phyloP scores from a whole-genome alignment of 2,113 vertebrate genomes.

The Toxotes chatareus region DNA sequence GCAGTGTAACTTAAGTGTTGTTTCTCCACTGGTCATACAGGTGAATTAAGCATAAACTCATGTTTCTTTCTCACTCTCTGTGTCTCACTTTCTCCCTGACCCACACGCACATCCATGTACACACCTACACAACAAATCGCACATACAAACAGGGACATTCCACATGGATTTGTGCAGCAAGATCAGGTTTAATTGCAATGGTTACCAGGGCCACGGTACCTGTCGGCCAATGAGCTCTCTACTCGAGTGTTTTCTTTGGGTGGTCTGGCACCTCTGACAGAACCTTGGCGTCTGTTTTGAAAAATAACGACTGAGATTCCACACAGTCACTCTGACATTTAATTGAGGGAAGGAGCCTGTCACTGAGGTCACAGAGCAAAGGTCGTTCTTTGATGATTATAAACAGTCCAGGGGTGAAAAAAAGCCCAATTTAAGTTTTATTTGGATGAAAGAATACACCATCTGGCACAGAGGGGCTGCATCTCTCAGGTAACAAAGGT shows the following conservation, averaged over 20 bases:
- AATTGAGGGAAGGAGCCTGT: constrained; percentile 60
- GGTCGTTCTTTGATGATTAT: constrained; percentile 67
- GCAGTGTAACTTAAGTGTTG: background rate
- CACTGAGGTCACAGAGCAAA: constrained; percentile 69
- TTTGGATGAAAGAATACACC: constrained; percentile 36
- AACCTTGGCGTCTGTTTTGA: constrained; percentile 58
- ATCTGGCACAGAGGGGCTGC: constrained; percentile 7
- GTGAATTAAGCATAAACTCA: constrained; percentile 2
- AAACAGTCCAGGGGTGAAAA: constrained; percentile 17
- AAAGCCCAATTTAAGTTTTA: constrained; percentile 47
- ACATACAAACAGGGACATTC: constrained; percentile 30
- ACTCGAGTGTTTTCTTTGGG: constrained; percentile 54
- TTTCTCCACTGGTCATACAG: background rate
- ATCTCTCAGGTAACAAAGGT: constrained; percentile 35
- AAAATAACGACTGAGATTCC: constrained; percentile 63
- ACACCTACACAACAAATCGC: constrained; percentile 1
- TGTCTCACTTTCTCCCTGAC: background rate
- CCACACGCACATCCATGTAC: background rate
- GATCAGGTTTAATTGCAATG: constrained; percentile 45
- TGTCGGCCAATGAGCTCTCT: constrained; percentile 49
- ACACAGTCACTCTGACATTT: constrained; percentile 62
- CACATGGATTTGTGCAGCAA: constrained; percentile 28
- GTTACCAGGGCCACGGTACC: constrained; percentile 44
- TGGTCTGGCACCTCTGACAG: constrained; percentile 64
- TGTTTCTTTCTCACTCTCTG: background rate